Percentiles rank a stretch among this genome's conserved stretches.
These are phyloP conservation scores for Altica lythri DNA, from an alignment of 2,888 invertebrate genomes.

Conservation along the genomic window DNA sequence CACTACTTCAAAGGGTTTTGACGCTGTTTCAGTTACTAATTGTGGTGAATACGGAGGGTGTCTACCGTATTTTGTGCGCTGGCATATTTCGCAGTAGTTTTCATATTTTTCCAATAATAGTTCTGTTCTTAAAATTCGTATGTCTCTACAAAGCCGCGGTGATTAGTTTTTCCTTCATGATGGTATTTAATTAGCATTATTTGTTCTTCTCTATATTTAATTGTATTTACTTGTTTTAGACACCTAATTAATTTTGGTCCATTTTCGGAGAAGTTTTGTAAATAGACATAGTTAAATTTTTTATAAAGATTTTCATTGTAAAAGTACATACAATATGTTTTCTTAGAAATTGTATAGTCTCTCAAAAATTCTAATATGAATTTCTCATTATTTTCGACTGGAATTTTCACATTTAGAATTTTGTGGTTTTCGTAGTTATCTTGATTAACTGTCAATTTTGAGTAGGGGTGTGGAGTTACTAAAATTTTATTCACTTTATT, in stretches of 20 bases:
- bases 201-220: conserved; percentile 14
- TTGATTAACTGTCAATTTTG: conserved; percentile 4
- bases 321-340: conserved; percentile 8
- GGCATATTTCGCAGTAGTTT: too few species aligned
- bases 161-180: conserved; percentile 19
- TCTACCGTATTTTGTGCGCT: conserved; percentile 11
- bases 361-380: conserved; percentile 4
- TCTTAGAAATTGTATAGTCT: conserved; percentile 8
- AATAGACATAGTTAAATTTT: conserved; percentile 1
- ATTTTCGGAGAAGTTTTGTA: background rate
- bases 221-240: background rate
- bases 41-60: too few species aligned
- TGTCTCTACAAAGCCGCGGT: conserved; percentile 16
- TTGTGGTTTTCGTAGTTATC: conserved; percentile 8
- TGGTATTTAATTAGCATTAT: conserved; percentile 8
- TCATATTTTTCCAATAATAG: conserved; percentile 21
- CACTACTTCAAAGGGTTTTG: conserved; percentile 1
- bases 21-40: conserved; percentile 3
- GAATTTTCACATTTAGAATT: conserved; percentile 2
- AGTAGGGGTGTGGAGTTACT: conserved; percentile 7
- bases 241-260: background rate
- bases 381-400: conserved; percentile 1
- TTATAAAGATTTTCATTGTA: conserved; percentile 1
- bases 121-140: conserved; percentile 9
- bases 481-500: conserved; percentile 10